Conservation (phyloP, 2,888 invertebrate genomes). For the Matsumyia berberina region DNA sequence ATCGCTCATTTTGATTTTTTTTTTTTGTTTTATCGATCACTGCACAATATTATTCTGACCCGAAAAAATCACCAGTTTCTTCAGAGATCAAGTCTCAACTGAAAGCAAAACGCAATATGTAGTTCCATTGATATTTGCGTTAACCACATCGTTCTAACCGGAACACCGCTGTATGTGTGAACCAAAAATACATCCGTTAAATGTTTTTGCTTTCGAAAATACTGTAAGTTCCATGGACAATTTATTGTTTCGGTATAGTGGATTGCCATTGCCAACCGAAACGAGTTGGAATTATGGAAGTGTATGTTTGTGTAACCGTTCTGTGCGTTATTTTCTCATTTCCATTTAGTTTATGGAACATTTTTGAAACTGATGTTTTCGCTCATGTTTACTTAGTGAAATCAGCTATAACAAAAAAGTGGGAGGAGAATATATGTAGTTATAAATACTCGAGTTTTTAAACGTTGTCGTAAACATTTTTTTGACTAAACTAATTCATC, state of each 20-base stretch:
- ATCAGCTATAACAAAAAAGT: conserved; percentile 24
- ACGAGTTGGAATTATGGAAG: conserved; percentile 49
- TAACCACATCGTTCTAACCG: conserved; percentile 42
- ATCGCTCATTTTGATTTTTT: conserved; percentile 57
- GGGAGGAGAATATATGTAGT: background rate
- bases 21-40: conserved; percentile 10
- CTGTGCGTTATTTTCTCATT: conserved; percentile 14
- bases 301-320: conserved; percentile 31
- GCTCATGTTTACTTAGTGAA: conserved; percentile 4
- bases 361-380: conserved; percentile 23
- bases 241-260: conserved; percentile 52
- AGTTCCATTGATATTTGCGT: conserved; percentile 55
- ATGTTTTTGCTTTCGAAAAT: conserved; percentile 58
- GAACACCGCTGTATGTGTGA: conserved; percentile 62
- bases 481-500: background rate
- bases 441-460: conserved; percentile 13
- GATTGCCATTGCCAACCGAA: conserved; percentile 44
- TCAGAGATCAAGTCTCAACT: conserved; percentile 69
- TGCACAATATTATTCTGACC: conserved; percentile 4
- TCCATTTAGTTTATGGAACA: conserved; percentile 21
- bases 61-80: conserved; percentile 61
- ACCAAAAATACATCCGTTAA: conserved; percentile 70
- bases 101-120: conserved; percentile 61
- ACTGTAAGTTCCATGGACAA: conserved; percentile 65
- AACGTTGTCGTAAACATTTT: conserved; percentile 16